These are phyloP conservation scores for Meloe dianella DNA, from an alignment of 2,888 invertebrate species.

Conservation along the genomic window DNA sequence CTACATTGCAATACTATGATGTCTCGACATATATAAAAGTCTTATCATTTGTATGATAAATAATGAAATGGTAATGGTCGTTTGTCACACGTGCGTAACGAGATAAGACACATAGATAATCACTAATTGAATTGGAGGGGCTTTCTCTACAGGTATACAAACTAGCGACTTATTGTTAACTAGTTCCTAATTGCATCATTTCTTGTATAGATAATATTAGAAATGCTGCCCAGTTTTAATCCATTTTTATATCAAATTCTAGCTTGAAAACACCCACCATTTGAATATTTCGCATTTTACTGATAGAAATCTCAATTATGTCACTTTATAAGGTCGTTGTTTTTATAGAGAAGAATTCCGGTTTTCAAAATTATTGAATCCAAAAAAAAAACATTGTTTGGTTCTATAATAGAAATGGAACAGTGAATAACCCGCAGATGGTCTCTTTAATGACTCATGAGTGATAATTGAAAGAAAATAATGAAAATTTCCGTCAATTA, in stretches of 20 bases:
- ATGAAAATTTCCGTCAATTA: slow-evolving; percentile 11
- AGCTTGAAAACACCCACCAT: slow-evolving; percentile 1
- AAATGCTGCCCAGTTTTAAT: slow-evolving; percentile 4
- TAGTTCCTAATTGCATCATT: slow-evolving; percentile 8
- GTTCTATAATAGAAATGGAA: background rate
- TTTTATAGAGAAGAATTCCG: background rate
- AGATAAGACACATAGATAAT: slow-evolving; percentile 44
- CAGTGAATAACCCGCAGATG: slow-evolving; percentile 10
- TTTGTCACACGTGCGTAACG: slow-evolving; percentile 30
- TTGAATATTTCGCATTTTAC: background rate
- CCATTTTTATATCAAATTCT: background rate
- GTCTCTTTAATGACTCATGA: slow-evolving; percentile 5
- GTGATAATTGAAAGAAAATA: slow-evolving; percentile 12
- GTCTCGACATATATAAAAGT: background rate
- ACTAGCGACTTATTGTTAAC: background rate
- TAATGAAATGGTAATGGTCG: background rate
- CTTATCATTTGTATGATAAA: background rate
- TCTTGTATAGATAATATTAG: slow-evolving; percentile 1
- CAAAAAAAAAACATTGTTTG: background rate
- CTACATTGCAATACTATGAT: background rate
- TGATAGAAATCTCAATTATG: background rate
- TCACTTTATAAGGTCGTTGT: background rate
- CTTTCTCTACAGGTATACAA: slow-evolving; percentile 39
- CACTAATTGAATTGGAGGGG: slow-evolving; percentile 48
- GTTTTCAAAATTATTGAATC: background rate